Base-by-base conservation (phyloP, 2,797 vertebrate genomes). In the Sebastes hubbsi region DNA sequence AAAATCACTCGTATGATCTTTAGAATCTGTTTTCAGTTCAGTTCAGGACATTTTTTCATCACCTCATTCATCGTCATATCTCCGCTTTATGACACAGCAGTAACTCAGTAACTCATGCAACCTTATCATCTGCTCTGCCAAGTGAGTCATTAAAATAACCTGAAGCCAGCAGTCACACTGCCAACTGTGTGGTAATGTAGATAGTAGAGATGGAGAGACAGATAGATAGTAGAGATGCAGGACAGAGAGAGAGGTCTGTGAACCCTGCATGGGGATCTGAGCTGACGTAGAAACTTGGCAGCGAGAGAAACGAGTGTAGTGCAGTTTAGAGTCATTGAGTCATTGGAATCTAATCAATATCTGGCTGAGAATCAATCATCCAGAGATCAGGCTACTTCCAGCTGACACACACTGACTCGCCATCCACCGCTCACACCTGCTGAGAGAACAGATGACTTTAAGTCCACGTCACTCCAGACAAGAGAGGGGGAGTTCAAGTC, bases 201-300 rank as follows among this genome's bases (percentile, higher is more conserved):
- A 27, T 8, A 56, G 30, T 5, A 5, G 38, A 22, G 20, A 5
- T 5, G 30, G 9, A 74, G 38, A 58, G 24, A 58, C 1, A 58
- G 24, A 8, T 0, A 22, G 9, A 5, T 10, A 22, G n/a, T 11
- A 54, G n/a, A 22, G 20, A 54, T 1, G 1, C 9, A 54, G 13
- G 14, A 25, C 38, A 42, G 13, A 42, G 38, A 18, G 42, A 46
- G 14, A 46, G 42, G 42, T 46, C 14, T 16, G 42, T 46, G 42
- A 46, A 46, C 42, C 16, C 2, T 9, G 7, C 14, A 20, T 18
- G 42, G 14, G 42, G 14, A 16, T 70, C 55, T 49, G 74, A 72
- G 72, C 55, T 78, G 77, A 80, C 56, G 63, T 64, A 82, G 24
- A 18, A 36, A 79, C 75, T 64, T 85, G 88, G 82, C 87, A 72